Evolutionary conservation across 2,113 vertebrate genomes (phyloP), one percentile per base, ranked within the genome.

Genomic region (Xerus inauris): DNA sequence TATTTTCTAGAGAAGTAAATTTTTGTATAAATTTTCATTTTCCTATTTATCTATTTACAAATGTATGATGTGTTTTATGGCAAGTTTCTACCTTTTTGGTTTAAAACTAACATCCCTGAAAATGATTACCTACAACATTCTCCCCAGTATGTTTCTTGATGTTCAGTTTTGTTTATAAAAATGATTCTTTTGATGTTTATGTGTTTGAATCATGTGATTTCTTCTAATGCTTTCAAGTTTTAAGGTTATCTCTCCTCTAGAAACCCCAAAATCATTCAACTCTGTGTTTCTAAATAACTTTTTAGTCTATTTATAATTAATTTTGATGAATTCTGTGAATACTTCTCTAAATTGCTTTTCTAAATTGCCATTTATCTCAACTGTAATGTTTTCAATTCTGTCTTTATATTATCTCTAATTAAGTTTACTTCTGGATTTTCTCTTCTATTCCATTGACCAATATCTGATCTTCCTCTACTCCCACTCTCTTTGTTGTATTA

Each of bases 281-380:
- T 67, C 26, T 81, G 73, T 38, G 30, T 24, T 65, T 82, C 65
- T 35, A 38, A 17, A 8, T 49, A 94, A 85, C 28, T 51, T 45
- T 13, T 40, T 80, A 79, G 79, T 73, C 67, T 57, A 65, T 51
- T 77, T 64, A 72, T 72, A 75, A 84, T 88, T 83, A 65, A 72
- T 94, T 94, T 85, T 59, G 51, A 80, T 67, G 71, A 91, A 91
- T 94, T 88, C 54, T 67, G 62, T 93, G 76, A 83, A 45, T 79
- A 1, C 35, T 51, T 20, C 35, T 47, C 51, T 49, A 82, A 93
- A 59, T 42, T 91, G n/a, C 49, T 79, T 71, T 84, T 65, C 42
- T 92, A 24, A 83, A 47, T 62, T 91, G 40, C 16, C 57, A 62
- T 65, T 59, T 96, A 91, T 83, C 20, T n/a, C 12, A 77, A 71